These are phyloP conservation scores for Dreissena rostriformis DNA, from an alignment of 1,140 invertebrate genomes.

Conservation along the genomic window DNA sequence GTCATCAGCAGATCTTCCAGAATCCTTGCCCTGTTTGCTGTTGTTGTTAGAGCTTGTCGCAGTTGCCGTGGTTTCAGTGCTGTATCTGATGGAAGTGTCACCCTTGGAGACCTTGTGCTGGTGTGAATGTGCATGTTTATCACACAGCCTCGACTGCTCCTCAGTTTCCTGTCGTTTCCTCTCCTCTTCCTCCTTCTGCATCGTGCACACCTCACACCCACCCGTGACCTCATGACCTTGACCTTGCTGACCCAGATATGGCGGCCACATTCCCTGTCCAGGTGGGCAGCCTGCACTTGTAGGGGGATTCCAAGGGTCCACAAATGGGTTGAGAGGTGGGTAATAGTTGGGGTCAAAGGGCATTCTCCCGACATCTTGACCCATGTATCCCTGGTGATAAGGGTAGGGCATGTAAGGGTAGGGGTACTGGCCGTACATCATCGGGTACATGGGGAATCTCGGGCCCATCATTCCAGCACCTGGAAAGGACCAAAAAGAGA, in stretches of 20 bases:
- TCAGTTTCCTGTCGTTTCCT: neutral
- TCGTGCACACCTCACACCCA: constrained; percentile 9
- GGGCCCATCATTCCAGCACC: constrained; percentile 45
- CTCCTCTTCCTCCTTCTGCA: constrained; percentile 14
- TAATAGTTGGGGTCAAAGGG: constrained; percentile 33
- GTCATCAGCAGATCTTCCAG: too few relatives aligned
- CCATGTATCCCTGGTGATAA: constrained; percentile 36
- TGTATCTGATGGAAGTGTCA: too few relatives aligned
- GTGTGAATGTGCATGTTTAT: constrained; percentile 9
- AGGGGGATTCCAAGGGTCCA: constrained; percentile 47
- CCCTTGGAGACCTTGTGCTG: too few relatives aligned
- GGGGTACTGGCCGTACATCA: constrained; percentile 50
- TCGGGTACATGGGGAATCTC: constrained; percentile 43
- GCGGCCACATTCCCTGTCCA: neutral
- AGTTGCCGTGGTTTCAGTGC: too few relatives aligned
- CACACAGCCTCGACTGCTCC: constrained; percentile 2
- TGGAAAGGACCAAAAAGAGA: too few relatives aligned
- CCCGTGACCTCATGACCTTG: neutral
- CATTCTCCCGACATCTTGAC: constrained; percentile 6
- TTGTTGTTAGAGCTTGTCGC: too few relatives aligned
- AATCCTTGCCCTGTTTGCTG: too few relatives aligned
- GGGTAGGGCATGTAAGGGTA: constrained; percentile 43
- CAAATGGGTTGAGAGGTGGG: constrained; percentile 43
- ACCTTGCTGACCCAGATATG: neutral
- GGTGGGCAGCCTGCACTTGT: neutral